These are phyloP conservation scores for Oriolus oriolus DNA, from an alignment of 2,113 vertebrate species.

Conservation along the genomic window DNA sequence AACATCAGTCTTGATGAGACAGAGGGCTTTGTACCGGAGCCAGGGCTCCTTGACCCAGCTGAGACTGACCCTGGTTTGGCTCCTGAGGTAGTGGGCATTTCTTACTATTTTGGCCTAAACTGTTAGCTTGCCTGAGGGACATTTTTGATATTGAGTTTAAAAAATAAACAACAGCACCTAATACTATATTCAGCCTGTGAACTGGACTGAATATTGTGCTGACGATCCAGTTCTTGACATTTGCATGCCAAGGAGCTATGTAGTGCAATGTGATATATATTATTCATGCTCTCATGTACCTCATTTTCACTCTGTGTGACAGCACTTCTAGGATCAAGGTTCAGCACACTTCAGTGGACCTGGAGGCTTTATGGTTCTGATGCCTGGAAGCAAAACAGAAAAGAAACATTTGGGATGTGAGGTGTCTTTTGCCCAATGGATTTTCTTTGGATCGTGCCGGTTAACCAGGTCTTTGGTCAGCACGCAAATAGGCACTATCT, in stretches of 20 bases:
- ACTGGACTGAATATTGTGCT: conserved; percentile 48
- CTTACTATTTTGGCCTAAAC: neutral
- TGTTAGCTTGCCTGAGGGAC: neutral
- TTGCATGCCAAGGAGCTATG: conserved; percentile 50
- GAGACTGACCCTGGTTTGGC: neutral
- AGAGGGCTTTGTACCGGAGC: neutral
- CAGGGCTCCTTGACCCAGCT: neutral
- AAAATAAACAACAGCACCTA: neutral
- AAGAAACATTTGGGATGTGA: conserved; percentile 1
- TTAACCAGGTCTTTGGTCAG: conserved; percentile 26
- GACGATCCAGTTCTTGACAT: conserved; percentile 55
- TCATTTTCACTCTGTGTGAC: conserved; percentile 54
- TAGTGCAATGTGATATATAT: conserved; percentile 54
- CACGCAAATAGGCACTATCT: neutral
- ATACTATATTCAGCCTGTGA: conserved; percentile 25
- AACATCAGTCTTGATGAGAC: neutral
- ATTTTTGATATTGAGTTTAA: neutral
- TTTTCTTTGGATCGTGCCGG: neutral
- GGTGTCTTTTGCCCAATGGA: neutral
- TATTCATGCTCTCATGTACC: conserved; percentile 58
- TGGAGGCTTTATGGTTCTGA: conserved; percentile 43
- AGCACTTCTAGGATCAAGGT: conserved; percentile 61
- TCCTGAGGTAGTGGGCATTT: neutral
- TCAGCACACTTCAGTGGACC: conserved; percentile 56
- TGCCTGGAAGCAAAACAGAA: conserved; percentile 34